Evolutionary conservation across 2,888 invertebrate species (phyloP), one percentile per base, ranked within the genome.

Genomic region (Lucinisca nassula): DNA sequence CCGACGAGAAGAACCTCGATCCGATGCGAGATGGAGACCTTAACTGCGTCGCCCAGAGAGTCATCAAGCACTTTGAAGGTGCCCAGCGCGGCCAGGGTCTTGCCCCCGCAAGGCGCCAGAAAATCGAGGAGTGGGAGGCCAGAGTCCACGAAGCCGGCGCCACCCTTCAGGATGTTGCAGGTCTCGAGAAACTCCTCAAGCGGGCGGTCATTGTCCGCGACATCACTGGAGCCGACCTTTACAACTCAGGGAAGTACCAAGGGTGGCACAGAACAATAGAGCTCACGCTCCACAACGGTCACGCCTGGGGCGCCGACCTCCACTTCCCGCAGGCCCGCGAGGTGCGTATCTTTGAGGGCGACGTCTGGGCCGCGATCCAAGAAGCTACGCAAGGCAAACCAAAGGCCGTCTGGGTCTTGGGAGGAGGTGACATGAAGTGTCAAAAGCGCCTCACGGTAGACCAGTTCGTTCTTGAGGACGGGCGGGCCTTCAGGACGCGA

Each of bases 381-480:
- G 10, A 74, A 55, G 83, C 79, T 24, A 83, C 83, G 4, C 67
- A 83, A 10, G 78, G 73, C 38, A 40, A 70, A 81, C 67, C 81
- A 2, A 37, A 30, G 38, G 81, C 81, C 3, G 85, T 82, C 35
- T 85, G 85, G 85, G 37, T 84, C 6, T 75, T 85, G 2, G 76
- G 80, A 35, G 81, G 80, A 3, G 67, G 67, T 6, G 24, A 51
- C 4, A 74, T 21, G 70, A n/a, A n/a, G n/a, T n/a, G n/a, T n/a
- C n/a, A n/a, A n/a, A 32, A 35, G 55, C 24, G 67, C 35, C 35
- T 4, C 76, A 82, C 17, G 37, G 74, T 86, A 14, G 78, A 79
- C 51, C 86, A 86, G 86, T 86, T 86, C 78, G 86, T 86, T 0
- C 74, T 86, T 49, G 35, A 78, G 32, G 79, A 86, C 79, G 83